Percentiles rank a stretch among this genome's conserved stretches.
Conservation (phyloP, 2,797 vertebrate genomes). For the Sebastes miniatus region DNA sequence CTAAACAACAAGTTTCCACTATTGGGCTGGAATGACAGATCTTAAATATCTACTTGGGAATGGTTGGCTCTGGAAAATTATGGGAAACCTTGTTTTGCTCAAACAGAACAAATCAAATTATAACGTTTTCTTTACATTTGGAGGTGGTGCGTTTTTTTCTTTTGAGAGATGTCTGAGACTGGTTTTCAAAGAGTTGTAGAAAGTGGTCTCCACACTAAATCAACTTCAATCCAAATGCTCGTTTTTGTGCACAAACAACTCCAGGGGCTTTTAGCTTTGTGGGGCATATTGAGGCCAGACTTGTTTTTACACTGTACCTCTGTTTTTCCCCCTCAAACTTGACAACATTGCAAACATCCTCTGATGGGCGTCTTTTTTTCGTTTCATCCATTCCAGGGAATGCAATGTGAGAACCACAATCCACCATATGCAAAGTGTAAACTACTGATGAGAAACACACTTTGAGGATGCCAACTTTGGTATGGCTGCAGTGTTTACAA, state of each 20-base stretch:
- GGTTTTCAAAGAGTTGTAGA: conserved; percentile 45
- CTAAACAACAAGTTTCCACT: not conserved
- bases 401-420: conserved; percentile 42
- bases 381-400: conserved; percentile 36
- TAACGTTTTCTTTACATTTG: conserved; percentile 26
- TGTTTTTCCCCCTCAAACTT: conserved; percentile 5
- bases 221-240: conserved; percentile 38
- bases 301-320: conserved; percentile 39
- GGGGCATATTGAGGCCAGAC: conserved; percentile 52
- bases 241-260: conserved; percentile 54
- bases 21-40: not conserved
- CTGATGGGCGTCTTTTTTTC: conserved; percentile 44
- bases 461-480: conserved; percentile 25
- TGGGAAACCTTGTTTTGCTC: conserved; percentile 9
- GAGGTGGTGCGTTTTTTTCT: conserved; percentile 11
- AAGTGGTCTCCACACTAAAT: conserved; percentile 41
- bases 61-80: not conserved
- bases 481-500: conserved; percentile 49
- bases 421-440: conserved; percentile 52
- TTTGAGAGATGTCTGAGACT: conserved; percentile 12
- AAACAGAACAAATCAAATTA: conserved; percentile 1
- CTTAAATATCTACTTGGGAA: not conserved
- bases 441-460: conserved; percentile 58
- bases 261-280: conserved; percentile 26
- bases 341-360: conserved; percentile 58